Evolutionary conservation across 1,140 invertebrate genomes (phyloP).

Genomic region (Ostrea denselamellosa): DNA sequence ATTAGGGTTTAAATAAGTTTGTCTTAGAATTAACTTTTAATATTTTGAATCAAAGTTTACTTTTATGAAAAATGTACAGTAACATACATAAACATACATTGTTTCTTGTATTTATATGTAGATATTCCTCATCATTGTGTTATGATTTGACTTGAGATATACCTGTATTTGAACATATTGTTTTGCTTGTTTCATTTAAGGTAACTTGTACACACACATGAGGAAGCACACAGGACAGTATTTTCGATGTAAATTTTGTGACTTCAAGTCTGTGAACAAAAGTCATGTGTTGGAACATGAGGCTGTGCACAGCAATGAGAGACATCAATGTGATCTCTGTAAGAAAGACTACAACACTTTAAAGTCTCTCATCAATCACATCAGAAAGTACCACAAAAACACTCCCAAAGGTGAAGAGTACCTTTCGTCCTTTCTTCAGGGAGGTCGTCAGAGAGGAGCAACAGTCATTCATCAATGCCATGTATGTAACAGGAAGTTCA

Average conservation of each 20-base stretch:
- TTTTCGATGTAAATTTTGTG: conserved; percentile 76
- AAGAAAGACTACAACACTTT: conserved; percentile 78
- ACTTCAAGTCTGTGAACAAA: conserved; percentile 77
- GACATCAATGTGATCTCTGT: conserved; percentile 76
- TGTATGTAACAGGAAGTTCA: conserved; percentile 79
- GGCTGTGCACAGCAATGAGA: conserved; percentile 71
- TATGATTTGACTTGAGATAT: background rate
- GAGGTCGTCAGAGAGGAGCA: conserved; percentile 54
- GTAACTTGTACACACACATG: conserved; percentile 79
- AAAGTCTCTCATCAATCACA: conserved; percentile 78
- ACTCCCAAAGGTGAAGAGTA: conserved; percentile 72
- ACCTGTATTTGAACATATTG: background rate
- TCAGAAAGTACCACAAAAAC: conserved; percentile 76
- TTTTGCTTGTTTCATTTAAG: conserved; percentile 57
- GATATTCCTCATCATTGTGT: no score
- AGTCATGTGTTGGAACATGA: conserved; percentile 78
- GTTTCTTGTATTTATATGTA: background rate
- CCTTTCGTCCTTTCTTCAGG: conserved; percentile 68
- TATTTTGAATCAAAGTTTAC: no score
- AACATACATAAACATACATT: background rate
- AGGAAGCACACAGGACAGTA: conserved; percentile 79
- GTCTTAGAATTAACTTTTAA: no score
- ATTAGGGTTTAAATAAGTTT: no score
- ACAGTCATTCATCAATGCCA: conserved; percentile 78
- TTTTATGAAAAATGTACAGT: no score